Evolutionary conservation across 2,113 vertebrate species (phyloP), one percentile per base, ranked within the genome.

Genomic region (Mastomys coucha): DNA sequence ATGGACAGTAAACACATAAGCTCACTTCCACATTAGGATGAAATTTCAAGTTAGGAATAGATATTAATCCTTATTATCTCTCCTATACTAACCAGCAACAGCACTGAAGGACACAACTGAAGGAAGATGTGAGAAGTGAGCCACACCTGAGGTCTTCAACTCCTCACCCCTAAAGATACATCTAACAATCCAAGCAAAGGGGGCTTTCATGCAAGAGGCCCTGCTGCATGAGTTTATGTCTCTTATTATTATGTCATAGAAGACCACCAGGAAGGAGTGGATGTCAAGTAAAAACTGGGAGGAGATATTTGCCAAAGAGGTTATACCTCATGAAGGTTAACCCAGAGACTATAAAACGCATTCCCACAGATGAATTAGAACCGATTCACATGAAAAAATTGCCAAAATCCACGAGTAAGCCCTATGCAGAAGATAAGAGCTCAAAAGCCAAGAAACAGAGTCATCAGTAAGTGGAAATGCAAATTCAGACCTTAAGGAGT

Each of bases 261-360:
- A 92, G 60, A 51, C 22, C 45, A 76, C 26, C 65, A 51, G 84
- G 69, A 95, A 96, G 95, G 28, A 86, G 49, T 70, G 67, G 91
- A 53, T 24, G 31, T 51, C 60, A 72, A 5, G 1, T 12, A 81
- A 4, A n/a, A 90, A 86, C 6, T 6, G 51, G 12, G 24, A 75
- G 12, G 10, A 84, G 45, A 28, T 58, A 85, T 88, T 95, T 97
- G 60, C 33, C 20, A 87, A 19, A 39, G 11, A 88, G 87, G 24
- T 39, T 51, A 8, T 20, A 94, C 78, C 11, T 24, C 7, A 70
- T 5, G 72, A 0, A 89, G 73, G 82, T 80, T 90, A 75, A 69
- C 36, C 88, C n/a, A 22, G 51, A 91, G 58, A 91, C 86, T 12
- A 56, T 2, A 60, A 31, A 96, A 82, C 45, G 87, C 60, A 86